phyloP scores from a whole-genome alignment of 2,113 vertebrate species.

The Elaphurus davidianus region DNA sequence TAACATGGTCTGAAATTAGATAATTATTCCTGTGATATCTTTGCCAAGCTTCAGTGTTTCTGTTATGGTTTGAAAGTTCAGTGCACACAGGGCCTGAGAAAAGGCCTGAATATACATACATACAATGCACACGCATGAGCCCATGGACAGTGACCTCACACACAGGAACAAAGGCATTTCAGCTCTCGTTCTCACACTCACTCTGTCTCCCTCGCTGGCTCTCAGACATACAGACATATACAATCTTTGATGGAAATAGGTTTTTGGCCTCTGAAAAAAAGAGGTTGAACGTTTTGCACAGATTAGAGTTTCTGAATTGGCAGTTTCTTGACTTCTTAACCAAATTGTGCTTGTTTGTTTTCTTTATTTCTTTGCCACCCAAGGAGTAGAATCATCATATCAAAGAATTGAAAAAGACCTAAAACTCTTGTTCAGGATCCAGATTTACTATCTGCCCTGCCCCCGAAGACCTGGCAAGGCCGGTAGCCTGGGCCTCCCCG shows the following conservation, averaged over 20 bases:
- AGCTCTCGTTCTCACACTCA: neutral
- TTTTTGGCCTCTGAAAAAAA: conserved; percentile 34
- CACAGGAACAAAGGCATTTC: neutral
- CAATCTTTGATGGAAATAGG: neutral
- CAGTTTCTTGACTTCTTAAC: conserved; percentile 42
- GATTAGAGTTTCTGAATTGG: conserved; percentile 49
- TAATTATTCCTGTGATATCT: conserved; percentile 65
- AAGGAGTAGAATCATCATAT: conserved; percentile 52
- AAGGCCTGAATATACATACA: neutral
- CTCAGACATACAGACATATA: neutral
- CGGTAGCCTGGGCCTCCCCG: neutral
- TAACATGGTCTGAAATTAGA: conserved; percentile 41
- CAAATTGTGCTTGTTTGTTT: conserved; percentile 38
- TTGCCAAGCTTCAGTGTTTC: conserved; percentile 44
- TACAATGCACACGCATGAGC: neutral
- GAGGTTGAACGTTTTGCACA: conserved; percentile 10
- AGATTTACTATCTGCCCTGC: neutral
- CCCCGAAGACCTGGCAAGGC: neutral
- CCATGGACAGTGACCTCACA: neutral
- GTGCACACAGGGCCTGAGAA: conserved; percentile 1
- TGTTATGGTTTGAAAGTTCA: conserved; percentile 59
- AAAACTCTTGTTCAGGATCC: neutral
- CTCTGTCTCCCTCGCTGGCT: neutral
- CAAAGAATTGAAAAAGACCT: conserved; percentile 42
- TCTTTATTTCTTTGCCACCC: conserved; percentile 28